Conservation (phyloP, 2,113 vertebrate genomes). For the Aramus guarauna region DNA sequence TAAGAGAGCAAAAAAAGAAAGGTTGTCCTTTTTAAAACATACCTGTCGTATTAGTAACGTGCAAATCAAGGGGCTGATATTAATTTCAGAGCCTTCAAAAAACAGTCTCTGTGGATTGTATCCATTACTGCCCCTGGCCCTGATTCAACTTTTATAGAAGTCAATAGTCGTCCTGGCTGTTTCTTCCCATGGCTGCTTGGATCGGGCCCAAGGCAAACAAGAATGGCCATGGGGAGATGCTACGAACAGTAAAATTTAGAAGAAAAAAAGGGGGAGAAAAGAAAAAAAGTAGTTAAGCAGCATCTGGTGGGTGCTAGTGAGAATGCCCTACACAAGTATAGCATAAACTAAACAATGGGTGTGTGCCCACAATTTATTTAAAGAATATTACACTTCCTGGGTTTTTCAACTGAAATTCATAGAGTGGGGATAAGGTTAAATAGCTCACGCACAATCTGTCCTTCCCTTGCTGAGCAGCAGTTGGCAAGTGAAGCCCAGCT, state of each 20-base stretch:
- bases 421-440: not conserved
- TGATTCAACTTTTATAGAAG: not conserved
- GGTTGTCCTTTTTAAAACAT: not conserved
- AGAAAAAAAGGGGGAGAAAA: not conserved
- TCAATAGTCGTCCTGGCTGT: not conserved
- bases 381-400: not conserved
- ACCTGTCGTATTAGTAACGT: not conserved
- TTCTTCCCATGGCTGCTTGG: not conserved
- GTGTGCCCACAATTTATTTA: not conserved
- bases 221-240: not conserved
- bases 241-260: not conserved
- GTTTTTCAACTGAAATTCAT: not conserved
- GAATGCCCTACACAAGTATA: not conserved
- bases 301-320: not conserved
- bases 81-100: not conserved
- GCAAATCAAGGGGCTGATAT: not conserved
- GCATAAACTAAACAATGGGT: not conserved
- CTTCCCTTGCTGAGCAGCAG: rapidly evolving
- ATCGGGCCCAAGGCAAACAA: not conserved
- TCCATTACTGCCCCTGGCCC: not conserved
- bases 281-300: not conserved
- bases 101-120: not conserved
- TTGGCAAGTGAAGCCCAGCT: not conserved
- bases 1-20: not conserved
- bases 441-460: not conserved